Base-by-base conservation (phyloP, 30 jellyfish, hydroid and myxozoan genomes). In the Calvadosia cruxmelitensis region DNA sequence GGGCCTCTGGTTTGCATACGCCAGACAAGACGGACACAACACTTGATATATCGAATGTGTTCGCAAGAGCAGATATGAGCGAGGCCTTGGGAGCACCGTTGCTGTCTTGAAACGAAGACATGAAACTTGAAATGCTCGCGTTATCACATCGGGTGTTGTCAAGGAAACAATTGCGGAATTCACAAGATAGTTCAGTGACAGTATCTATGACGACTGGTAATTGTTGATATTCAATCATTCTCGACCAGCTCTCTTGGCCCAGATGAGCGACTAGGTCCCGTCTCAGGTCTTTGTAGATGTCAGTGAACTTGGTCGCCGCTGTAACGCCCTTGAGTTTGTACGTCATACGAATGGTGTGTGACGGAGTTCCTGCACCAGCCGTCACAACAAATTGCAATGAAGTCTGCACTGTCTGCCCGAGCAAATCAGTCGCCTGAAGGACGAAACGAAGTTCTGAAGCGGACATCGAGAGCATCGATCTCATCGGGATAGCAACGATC, bases 391-490 rank as follows among this genome's bases (percentile, higher is more conserved):
- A 48, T 27, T 75, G 67, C 34, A 91, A 61, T 27, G 64, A 85
- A 1, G 95, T 91, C 15, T 70, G 50, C 25, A 83, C 93, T 16
- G 69, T 66, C 13, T 31, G 79, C 34, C 94, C 94, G 15, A 48
- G 66, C 3, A 68, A 57, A 65, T 91, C 99, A 24, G 79, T 68
- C 26, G 99, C 99, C 2, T 66, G 50, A 16, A 91, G 63, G 78
- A 72, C 49, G 66, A 52, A 91, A 61, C 33, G 74, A 69, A 70
- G 78, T 34, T 83, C 90, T 0, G 63, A 78, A 0, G 33, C 3
- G 7, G 83, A 83, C 34, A 53, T 34, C 64, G 27, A 72, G 74
- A 65, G 78, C 94, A 33, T 50, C 77, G 2, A 78, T 71, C 57
- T 82, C 73, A 31, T 75, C 20, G 57, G 80, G 52, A 75, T 78